phyloP scores from a whole-genome alignment of 2,888 invertebrate genomes.

The Acanthopleura granulata region DNA sequence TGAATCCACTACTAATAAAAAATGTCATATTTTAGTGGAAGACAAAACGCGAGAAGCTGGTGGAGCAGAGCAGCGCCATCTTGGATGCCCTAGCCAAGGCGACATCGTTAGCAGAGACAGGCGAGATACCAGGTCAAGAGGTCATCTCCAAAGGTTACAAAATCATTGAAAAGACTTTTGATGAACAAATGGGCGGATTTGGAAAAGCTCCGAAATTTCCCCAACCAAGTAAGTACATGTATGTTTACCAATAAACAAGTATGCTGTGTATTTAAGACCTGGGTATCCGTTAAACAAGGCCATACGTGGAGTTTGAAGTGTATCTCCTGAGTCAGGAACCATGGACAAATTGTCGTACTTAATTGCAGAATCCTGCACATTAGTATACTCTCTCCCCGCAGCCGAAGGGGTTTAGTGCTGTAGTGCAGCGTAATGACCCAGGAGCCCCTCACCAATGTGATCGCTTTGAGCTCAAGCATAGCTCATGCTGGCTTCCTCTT shows the following conservation, averaged over 20 bases:
- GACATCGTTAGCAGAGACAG: slow-evolving; percentile 26
- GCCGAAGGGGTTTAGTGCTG: too few relatives aligned
- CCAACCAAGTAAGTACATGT: slow-evolving; percentile 75
- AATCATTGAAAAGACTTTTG: slow-evolving; percentile 73
- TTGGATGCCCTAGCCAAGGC: slow-evolving; percentile 74
- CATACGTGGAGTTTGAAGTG: too few relatives aligned
- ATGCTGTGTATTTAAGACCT: neutral
- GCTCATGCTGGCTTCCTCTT: too few relatives aligned
- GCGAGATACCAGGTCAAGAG: slow-evolving; percentile 27
- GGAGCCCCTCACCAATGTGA: too few relatives aligned
- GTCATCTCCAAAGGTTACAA: slow-evolving; percentile 74
- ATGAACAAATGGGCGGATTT: slow-evolving; percentile 84
- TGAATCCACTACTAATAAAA: too few relatives aligned
- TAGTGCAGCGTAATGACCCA: too few relatives aligned
- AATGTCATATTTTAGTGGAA: slow-evolving; percentile 76
- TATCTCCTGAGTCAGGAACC: too few relatives aligned
- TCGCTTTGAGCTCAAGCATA: too few relatives aligned
- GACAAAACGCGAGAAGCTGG: slow-evolving; percentile 75
- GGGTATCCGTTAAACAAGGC: too few relatives aligned
- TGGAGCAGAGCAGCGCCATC: slow-evolving; percentile 77
- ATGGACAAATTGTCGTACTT: too few relatives aligned
- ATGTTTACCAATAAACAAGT: neutral
- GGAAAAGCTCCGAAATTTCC: slow-evolving; percentile 92
- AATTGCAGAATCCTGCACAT: too few relatives aligned
- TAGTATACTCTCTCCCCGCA: too few relatives aligned